These are phyloP conservation scores for Orthosia gracilis DNA, from an alignment of 2,888 invertebrate species.

Conservation along the genomic window DNA sequence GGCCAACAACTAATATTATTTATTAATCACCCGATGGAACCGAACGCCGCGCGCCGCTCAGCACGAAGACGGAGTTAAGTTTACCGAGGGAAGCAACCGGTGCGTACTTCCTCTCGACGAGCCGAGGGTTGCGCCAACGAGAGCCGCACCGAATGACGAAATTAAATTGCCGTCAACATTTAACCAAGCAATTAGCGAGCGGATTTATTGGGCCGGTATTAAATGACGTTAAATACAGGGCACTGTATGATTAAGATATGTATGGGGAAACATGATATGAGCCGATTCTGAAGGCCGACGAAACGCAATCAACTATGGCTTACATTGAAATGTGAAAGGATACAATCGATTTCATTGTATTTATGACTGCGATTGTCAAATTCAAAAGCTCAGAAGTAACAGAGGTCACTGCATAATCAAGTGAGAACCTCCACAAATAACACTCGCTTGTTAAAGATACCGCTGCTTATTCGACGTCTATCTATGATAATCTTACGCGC, in stretches of 20 bases:
- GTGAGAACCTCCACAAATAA: constrained; percentile 29
- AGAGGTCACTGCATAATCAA: constrained; percentile 50
- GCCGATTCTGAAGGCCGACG: constrained; percentile 72
- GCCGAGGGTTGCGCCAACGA: constrained; percentile 67
- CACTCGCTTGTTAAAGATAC: constrained; percentile 21
- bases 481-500: constrained; percentile 49
- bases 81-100: constrained; percentile 77
- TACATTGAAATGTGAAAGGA: constrained; percentile 77
- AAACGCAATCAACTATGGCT: constrained; percentile 67
- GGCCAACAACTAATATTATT: constrained; percentile 76
- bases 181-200: constrained; percentile 77
- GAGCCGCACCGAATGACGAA: constrained; percentile 69
- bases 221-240: constrained; percentile 73
- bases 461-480: constrained; percentile 27
- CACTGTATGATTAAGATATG: constrained; percentile 72
- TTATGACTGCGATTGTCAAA: constrained; percentile 63
- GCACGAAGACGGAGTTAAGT: constrained; percentile 61
- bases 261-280: constrained; percentile 76
- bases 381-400: constrained; percentile 44
- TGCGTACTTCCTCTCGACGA: constrained; percentile 77
- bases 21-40: constrained; percentile 79
- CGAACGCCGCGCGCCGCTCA: constrained; percentile 66
- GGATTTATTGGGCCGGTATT: constrained; percentile 77
- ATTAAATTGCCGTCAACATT: constrained; percentile 79
- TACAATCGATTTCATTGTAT: constrained; percentile 68